Percentiles rank a stretch among this genome's conserved stretches.
These are phyloP conservation scores for Melolontha melolontha DNA, from an alignment of 2,888 invertebrate species.

Conservation along the genomic window DNA sequence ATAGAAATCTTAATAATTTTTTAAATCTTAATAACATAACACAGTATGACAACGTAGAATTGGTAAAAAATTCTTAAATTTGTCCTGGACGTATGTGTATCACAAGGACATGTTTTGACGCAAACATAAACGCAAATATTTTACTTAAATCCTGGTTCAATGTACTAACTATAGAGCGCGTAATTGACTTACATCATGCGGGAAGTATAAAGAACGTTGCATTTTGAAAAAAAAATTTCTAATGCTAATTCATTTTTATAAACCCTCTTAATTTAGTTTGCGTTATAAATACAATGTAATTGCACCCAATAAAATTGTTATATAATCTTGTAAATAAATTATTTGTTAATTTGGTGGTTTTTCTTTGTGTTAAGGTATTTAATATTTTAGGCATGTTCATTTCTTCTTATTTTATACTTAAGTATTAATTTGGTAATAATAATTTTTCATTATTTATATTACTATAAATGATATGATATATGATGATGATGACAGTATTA, in stretches of 20 bases:
- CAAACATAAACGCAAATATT: constrained; percentile 49
- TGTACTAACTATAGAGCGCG: constrained; percentile 41
- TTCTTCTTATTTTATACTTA: too few species aligned
- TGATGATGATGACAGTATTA: too few species aligned
- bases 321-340: too few species aligned
- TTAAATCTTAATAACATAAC: constrained; percentile 22
- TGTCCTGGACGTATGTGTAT: constrained; percentile 38
- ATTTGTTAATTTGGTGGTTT: too few species aligned
- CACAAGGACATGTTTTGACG: constrained; percentile 52
- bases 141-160: constrained; percentile 43
- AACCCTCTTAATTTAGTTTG: background rate
- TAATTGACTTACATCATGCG: constrained; percentile 26
- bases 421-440: too few species aligned
- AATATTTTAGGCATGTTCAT: too few species aligned
- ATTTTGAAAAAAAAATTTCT: constrained; percentile 27
- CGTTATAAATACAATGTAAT: too few species aligned
- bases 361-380: too few species aligned
- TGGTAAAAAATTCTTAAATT: constrained; percentile 23
- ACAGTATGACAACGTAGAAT: constrained; percentile 28
- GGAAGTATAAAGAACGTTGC: constrained; percentile 35
- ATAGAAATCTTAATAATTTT: constrained; percentile 4
- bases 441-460: too few species aligned
- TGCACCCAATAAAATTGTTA: too few species aligned
- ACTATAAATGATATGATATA: too few species aligned
- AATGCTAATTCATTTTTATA: constrained; percentile 20